Evolutionary conservation across 2,888 invertebrate species (phyloP).

Genomic region (Villa cingulata): DNA sequence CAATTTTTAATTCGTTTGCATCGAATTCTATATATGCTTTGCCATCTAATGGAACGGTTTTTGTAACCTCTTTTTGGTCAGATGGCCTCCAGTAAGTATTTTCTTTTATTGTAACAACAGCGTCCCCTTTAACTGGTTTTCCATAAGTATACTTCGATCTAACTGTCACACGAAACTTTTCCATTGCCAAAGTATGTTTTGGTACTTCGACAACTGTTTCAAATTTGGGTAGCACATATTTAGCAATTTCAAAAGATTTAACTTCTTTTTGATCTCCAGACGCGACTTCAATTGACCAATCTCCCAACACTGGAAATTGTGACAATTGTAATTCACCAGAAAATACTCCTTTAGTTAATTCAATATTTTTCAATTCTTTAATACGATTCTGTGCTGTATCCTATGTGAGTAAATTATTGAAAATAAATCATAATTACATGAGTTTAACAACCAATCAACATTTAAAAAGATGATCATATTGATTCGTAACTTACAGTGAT

Average conservation of each 20-base stretch:
- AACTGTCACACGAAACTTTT: slow-evolving; percentile 57
- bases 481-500: slow-evolving; percentile 18
- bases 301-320: slow-evolving; percentile 64
- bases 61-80: slow-evolving; percentile 38
- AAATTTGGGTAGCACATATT: slow-evolving; percentile 81
- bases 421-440: neutral
- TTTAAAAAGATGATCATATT: neutral
- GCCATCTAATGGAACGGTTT: slow-evolving; percentile 53
- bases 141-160: slow-evolving; percentile 75
- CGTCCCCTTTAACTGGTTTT: slow-evolving; percentile 72
- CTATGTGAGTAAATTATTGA: slow-evolving; percentile 28
- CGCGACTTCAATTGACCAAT: slow-evolving; percentile 60
- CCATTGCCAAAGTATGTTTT: slow-evolving; percentile 62
- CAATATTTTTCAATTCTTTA: slow-evolving; percentile 41
- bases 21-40: slow-evolving; percentile 59
- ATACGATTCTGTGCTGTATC: slow-evolving; percentile 62
- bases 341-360: slow-evolving; percentile 55
- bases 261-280: slow-evolving; percentile 2
- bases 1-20: slow-evolving; percentile 57
- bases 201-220: slow-evolving; percentile 68
- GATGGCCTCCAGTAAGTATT: neutral
- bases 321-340: slow-evolving; percentile 58
- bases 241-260: slow-evolving; percentile 48
- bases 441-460: no score
- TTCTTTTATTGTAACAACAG: slow-evolving; percentile 59